Evolutionary conservation across 2,888 invertebrate genomes (phyloP).

Genomic region (Chironomus tentans): DNA sequence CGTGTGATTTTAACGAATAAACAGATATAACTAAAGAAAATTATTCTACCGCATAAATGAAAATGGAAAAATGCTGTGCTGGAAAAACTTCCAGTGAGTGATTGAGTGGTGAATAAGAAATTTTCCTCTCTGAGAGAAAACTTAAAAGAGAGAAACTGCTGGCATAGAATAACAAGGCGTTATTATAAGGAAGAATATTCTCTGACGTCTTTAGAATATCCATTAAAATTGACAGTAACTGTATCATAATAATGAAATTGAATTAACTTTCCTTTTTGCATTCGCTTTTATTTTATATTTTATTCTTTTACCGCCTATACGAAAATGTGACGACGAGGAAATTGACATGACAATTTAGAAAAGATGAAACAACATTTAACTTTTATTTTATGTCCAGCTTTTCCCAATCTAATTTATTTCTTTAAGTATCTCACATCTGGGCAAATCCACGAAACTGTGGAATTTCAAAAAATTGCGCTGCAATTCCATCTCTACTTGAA

Average conservation of each 20-base stretch:
- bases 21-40: too few species aligned
- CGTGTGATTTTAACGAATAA: neutral
- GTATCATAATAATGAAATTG: constrained; percentile 14
- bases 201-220: neutral
- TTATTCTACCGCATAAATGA: neutral
- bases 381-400: neutral
- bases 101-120: neutral
- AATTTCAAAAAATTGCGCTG: too few species aligned
- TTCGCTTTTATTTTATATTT: neutral
- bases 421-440: neutral
- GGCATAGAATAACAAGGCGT: neutral
- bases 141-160: neutral
- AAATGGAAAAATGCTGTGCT: neutral
- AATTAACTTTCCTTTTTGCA: constrained; percentile 10
- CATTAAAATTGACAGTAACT: constrained; percentile 17
- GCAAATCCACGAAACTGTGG: too few species aligned
- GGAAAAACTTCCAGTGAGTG: neutral
- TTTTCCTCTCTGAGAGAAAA: neutral
- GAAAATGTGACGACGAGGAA: neutral
- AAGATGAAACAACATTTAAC: neutral
- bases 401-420: neutral
- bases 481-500: too few species aligned
- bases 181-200: neutral
- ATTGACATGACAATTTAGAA: neutral
- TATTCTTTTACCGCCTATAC: neutral